Evolutionary conservation across 2,797 vertebrate species (phyloP), one percentile per base, ranked within the genome.

Genomic region (Arremon brunneinucha): DNA sequence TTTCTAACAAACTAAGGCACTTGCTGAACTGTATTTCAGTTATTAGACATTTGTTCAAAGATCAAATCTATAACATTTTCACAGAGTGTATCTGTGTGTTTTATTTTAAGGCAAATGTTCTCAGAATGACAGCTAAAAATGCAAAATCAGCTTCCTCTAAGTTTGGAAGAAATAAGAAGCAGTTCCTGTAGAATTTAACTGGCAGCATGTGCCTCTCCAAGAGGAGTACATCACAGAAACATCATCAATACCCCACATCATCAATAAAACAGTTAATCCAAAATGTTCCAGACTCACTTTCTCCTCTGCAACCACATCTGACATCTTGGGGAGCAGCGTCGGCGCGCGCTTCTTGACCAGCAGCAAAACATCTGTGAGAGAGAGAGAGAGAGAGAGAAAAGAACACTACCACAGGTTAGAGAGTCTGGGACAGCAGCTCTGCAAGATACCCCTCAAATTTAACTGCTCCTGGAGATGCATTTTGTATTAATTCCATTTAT

Each of bases 311-410:
- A 98, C 98, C 92, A 99, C 98, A 0, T 99, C 99, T 37, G 98
- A 95, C 98, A 99, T 99, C 97, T 99, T 99, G 39, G 99, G 98
- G 63, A 98, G 98, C 0, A 98, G 98, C 6, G 98, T 97, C 0
- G 98, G 99, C 0, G 98, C 98, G n/a, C 99, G 98, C 97, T 99
- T 99, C 97, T 98, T 99, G 78, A 99, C 97, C 86, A 99, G 95
- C 93, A 99, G 95, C 86, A 99, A 85, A 83, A 99, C 98, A 80
- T 99, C 99, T 99, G 46, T 6, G 49, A 57, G 68, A 60, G 57
- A 53, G 32, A 35, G 49, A 57, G 68, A 60, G 57, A 53, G 32
- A 35, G 35, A 35, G 35, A 60, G 23, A 87, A 53, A 93, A 41
- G 1, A 8, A 46, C 9, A 90, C 8, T 4, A 28, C 72, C 74